These are phyloP conservation scores for Drosophila recens DNA, from an alignment of 2,888 invertebrate genomes.

Conservation along the genomic window DNA sequence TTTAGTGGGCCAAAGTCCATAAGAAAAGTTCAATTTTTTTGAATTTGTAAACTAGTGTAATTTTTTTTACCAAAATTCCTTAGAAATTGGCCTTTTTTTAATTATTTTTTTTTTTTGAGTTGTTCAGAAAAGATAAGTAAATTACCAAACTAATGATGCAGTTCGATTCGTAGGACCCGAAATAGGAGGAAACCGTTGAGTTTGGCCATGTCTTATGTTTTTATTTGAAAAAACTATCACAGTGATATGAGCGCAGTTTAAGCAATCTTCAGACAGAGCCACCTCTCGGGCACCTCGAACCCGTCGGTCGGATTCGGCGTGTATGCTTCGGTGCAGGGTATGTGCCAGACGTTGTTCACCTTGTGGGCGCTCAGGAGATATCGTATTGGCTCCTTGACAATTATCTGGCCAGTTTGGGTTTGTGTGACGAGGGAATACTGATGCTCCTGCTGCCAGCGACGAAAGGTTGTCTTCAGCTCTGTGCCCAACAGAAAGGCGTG, in stretches of 20 bases:
- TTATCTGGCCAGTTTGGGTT: slow-evolving; percentile 84
- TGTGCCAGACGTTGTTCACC: slow-evolving; percentile 88
- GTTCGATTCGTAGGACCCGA: too few species aligned
- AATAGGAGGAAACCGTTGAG: too few species aligned
- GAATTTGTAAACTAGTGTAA: too few species aligned
- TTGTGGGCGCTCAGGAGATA: slow-evolving; percentile 88
- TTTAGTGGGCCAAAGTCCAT: too few species aligned
- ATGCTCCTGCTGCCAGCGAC: slow-evolving; percentile 91
- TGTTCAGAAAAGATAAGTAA: too few species aligned
- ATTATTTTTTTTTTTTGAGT: too few species aligned
- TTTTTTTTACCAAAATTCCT: too few species aligned
- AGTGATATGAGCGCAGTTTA: background rate
- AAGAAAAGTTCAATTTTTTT: too few species aligned
- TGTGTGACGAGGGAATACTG: slow-evolving; percentile 87
- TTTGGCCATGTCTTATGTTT: too few species aligned
- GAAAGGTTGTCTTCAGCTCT: slow-evolving; percentile 88
- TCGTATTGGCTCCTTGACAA: slow-evolving; percentile 87
- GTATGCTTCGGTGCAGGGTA: slow-evolving; percentile 87
- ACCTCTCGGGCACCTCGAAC: slow-evolving; percentile 85
- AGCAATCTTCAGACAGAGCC: slow-evolving; percentile 87
- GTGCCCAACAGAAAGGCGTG: slow-evolving; percentile 89
- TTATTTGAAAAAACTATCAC: too few species aligned
- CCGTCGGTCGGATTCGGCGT: slow-evolving; percentile 66
- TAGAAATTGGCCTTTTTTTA: too few species aligned
- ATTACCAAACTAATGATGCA: too few species aligned